These are phyloP conservation scores for Rhinichthys klamathensis DNA, from an alignment of 2,113 vertebrate species.

Conservation along the genomic window DNA sequence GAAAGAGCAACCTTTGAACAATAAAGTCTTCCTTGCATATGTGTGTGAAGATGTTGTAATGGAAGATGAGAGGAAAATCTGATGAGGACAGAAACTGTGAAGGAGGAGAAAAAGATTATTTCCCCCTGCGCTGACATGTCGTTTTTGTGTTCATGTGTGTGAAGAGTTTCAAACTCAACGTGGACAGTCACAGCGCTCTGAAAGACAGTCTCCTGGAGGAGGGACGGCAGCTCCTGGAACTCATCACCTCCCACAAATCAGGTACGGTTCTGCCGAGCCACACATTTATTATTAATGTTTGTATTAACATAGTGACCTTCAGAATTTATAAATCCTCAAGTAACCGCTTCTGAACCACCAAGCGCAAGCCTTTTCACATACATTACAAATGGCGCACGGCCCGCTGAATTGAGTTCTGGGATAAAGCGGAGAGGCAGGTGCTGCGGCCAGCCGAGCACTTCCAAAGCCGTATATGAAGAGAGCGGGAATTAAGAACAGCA, in stretches of 20 bases:
- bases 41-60: conserved; percentile 25
- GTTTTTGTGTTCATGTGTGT: conserved; percentile 48
- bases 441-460: conserved; percentile 14
- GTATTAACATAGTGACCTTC: conserved; percentile 99
- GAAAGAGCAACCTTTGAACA: not conserved
- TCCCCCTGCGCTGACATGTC: conserved; percentile 41
- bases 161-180: conserved; percentile 94
- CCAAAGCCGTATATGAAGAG: conserved; percentile 46
- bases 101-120: conserved; percentile 23
- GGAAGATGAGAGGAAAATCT: conserved; percentile 51
- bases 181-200: conserved; percentile 87
- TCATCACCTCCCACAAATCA: conserved; percentile 95
- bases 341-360: conserved; percentile 73
- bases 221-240: conserved; percentile 87
- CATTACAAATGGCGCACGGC: conserved; percentile 46
- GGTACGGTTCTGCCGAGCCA: conserved; percentile 86
- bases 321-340: conserved; percentile 94
- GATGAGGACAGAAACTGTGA: conserved; percentile 39
- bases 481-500: conserved; percentile 63
- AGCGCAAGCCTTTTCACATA: conserved; percentile 55
- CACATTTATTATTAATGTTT: conserved; percentile 99
- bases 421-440: conserved; percentile 52
- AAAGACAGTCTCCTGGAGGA: conserved; percentile 94
- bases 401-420: conserved; percentile 58
- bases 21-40: not conserved